Evolutionary conservation across 2,113 vertebrate species (phyloP).

Genomic region (Limanda limanda): DNA sequence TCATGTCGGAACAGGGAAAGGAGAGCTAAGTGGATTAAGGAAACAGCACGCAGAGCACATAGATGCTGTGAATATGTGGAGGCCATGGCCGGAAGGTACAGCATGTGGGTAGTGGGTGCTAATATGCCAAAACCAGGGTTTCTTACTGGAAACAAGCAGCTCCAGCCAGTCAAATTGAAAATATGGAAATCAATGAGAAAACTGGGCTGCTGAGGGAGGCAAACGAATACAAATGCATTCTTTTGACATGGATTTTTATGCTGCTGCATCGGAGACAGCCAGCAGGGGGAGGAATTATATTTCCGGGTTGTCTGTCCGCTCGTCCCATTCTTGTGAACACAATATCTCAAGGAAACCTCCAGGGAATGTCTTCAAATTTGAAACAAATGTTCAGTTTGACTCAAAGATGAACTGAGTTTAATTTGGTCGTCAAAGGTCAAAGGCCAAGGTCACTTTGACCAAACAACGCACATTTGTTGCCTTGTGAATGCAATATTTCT

Average conservation of each 20-base stretch:
- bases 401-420: too few species aligned
- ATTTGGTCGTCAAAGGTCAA: too few species aligned
- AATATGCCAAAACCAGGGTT: not conserved
- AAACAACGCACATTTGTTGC: too few species aligned
- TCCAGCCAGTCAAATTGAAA: slow-evolving; percentile 9
- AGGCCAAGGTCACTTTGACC: too few species aligned
- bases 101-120: slow-evolving; percentile 11
- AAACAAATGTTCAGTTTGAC: too few species aligned
- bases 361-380: too few species aligned
- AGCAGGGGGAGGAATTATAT: too few species aligned
- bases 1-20: slow-evolving; percentile 20
- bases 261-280: too few species aligned
- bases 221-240: not conserved
- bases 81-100: slow-evolving; percentile 18
- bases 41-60: slow-evolving; percentile 12
- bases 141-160: not conserved
- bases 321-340: too few species aligned
- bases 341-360: too few species aligned
- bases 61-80: slow-evolving; percentile 7
- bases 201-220: not conserved
- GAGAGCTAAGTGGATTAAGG: slow-evolving; percentile 26
- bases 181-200: slow-evolving; percentile 30
- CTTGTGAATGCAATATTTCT: too few species aligned
- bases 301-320: too few species aligned
- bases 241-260: not conserved